Base-by-base conservation (phyloP, 2,888 invertebrate genomes). In the Standfussiana lucernea region DNA sequence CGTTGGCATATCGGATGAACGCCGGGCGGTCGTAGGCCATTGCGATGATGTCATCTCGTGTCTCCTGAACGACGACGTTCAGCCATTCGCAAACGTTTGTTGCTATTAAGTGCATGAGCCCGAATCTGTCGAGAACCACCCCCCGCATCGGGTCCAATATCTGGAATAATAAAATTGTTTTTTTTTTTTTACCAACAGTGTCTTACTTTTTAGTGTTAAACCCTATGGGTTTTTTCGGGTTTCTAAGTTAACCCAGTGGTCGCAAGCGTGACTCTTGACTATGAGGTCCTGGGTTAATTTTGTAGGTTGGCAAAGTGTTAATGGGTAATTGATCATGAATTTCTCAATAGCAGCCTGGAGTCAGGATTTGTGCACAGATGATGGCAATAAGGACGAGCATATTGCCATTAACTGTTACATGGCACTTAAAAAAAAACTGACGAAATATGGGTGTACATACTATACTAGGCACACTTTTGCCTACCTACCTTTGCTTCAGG, bases 71-170 rank as follows among this genome's bases (percentile, higher is more conserved):
- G 42, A 99, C 97, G 2, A 99, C 98, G 92, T 98, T 98, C 11
- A 99, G 95, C 99, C 99, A 99, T 90, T 99, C 99, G 94, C 99
- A 99, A 21, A 99, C 96, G 93, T 99, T 99, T 24, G 99, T 99
- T 2, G 99, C 99, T 82, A 99, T 98, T 97, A 99, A 97, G 93
- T 99, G 99, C 99, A 99, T 99, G 24, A 99, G 96, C 0, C 99
- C 99, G 88, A 99, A 98, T 87, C 99, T 97, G n/a, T 96, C 96
- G 7, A 96, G 86, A 0, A 96, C 96, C 8, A 96, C 94, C 18
- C 96, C 96, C 80, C 96, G 92, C 96, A 96, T 96, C 18, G 96
- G 96, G 79, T 96, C 94, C 69, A 96, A 87, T 77, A 95, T 93
- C 96, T 96, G 91, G 45, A 85, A 76, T 53, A 62, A 67, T 24